Evolutionary conservation across 1,140 invertebrate species (phyloP).

Genomic region (Cotesia vestalis): DNA sequence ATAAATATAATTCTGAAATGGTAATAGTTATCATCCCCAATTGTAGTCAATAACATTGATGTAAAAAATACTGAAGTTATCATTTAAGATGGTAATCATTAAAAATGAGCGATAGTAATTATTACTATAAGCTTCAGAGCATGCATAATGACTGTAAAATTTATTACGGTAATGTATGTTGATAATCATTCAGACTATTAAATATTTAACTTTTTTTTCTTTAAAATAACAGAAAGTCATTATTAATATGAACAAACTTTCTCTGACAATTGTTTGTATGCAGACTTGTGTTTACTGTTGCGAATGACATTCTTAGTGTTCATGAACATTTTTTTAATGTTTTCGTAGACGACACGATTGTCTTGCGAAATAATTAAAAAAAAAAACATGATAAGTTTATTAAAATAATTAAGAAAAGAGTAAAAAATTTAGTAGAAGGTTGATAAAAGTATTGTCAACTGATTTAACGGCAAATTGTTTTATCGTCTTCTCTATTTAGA

Average conservation of each 20-base stretch:
- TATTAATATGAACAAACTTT: constrained; percentile 3
- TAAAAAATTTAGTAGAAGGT: constrained; percentile 1
- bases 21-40: too few relatives aligned
- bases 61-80: too few relatives aligned
- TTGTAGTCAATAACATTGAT: too few relatives aligned
- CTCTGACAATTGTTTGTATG: constrained; percentile 16
- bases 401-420: neutral
- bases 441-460: neutral
- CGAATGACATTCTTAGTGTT: constrained; percentile 6
- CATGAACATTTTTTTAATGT: constrained; percentile 2
- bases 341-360: neutral
- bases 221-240: constrained; percentile 17
- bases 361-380: neutral
- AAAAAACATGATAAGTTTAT: neutral
- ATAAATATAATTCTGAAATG: too few relatives aligned
- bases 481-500: constrained; percentile 6
- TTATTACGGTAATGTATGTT: neutral
- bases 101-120: too few relatives aligned
- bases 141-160: neutral
- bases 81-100: too few relatives aligned
- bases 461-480: constrained; percentile 33
- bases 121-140: too few relatives aligned
- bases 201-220: neutral
- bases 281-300: constrained; percentile 2
- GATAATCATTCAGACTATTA: neutral